phyloP scores from a whole-genome alignment of 2,888 invertebrate genomes.

The Labia minor region DNA sequence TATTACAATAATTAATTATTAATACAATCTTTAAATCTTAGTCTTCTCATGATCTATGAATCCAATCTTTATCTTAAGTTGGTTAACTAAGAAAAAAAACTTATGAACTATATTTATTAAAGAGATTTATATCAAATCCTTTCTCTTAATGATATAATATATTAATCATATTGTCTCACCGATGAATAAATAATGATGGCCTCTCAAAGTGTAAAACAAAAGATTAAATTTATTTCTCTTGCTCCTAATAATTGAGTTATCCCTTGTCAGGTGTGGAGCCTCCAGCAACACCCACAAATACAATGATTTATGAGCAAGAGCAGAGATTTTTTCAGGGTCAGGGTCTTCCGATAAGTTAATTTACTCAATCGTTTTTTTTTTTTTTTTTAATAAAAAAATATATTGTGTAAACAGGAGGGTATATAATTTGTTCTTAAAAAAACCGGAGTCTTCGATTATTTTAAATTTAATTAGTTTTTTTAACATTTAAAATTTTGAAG shows the following conservation, averaged over 20 bases:
- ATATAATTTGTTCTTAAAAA: neutral
- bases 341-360: neutral
- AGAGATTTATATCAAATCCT: no score
- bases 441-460: neutral
- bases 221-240: neutral
- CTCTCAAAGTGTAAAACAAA: neutral
- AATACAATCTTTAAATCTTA: no score
- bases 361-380: constrained; percentile 13
- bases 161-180: neutral
- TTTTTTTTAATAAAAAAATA: neutral
- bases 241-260: neutral
- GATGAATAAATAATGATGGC: neutral
- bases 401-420: neutral
- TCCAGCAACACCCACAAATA: neutral
- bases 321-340: constrained; percentile 4
- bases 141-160: neutral
- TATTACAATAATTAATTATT: no score
- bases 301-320: neutral
- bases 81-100: no score
- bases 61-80: no score
- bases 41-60: no score
- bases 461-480: constrained; percentile 13
- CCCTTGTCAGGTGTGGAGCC: constrained; percentile 2
- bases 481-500: neutral
- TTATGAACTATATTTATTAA: no score